Percentiles rank a stretch among this genome's conserved stretches.
phyloP scores from a whole-genome alignment of 2,888 invertebrate genomes.

The Pyrrhosoma nymphula region DNA sequence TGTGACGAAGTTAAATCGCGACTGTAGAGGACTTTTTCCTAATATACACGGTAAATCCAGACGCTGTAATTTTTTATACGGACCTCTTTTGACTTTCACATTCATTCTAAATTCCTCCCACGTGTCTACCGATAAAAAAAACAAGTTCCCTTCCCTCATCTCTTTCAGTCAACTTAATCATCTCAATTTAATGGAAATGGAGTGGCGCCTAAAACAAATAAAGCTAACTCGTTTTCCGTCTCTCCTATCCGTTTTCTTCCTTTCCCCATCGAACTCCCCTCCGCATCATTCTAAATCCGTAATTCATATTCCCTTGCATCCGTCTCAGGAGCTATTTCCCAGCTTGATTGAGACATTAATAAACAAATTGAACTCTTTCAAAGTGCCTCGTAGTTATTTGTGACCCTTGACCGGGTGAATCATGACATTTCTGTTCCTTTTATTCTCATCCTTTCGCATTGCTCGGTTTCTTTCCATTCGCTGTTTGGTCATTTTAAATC shows the following conservation, averaged over 20 bases:
- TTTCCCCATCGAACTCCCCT: not conserved
- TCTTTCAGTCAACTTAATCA: not conserved
- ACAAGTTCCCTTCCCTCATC: not conserved
- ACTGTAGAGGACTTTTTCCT: not conserved
- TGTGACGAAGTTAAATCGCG: not conserved
- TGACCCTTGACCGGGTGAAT: not conserved
- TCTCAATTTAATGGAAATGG: not conserved
- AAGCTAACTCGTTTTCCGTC: not conserved
- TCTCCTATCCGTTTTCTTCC: not conserved
- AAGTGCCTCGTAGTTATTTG: not conserved
- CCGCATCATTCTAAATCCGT: not conserved
- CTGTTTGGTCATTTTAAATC: not conserved
- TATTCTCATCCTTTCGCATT: not conserved
- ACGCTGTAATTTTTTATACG: not conserved
- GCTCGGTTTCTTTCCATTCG: not conserved
- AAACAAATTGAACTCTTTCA: not conserved
- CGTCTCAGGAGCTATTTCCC: not conserved
- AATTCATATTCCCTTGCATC: not conserved
- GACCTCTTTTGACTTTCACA: not conserved
- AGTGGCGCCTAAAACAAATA: not conserved
- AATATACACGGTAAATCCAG: not conserved
- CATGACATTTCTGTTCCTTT: not conserved
- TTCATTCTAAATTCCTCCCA: slow-evolving; percentile 10
- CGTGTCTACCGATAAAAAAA: not conserved
- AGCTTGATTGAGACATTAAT: not conserved